Evolutionary conservation across 1,140 invertebrate genomes (phyloP), one percentile per base, ranked within the genome.

Genomic region (Drosophila nasuta): DNA sequence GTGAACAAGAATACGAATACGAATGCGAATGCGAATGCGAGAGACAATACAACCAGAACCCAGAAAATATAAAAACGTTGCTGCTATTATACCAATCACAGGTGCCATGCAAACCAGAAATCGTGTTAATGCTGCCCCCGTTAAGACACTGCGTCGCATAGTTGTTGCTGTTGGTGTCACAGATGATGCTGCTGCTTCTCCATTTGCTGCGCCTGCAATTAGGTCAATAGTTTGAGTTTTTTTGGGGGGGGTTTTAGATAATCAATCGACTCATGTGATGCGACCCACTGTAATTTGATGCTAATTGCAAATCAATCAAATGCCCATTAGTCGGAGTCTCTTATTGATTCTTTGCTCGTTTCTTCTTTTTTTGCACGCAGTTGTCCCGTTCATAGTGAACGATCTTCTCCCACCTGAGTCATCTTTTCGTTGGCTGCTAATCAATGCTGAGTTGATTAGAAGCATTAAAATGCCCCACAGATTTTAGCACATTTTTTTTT

Each of bases 71-170:
- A 48, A 5, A 48, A 48, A 35, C 33, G 5, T 2, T 8, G 35
- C 8, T 38, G 10, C 8, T 41, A 8, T 13, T 49, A 46, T 92
- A 92, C 91, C 91, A 86, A 92, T 91, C 48, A 92, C 91, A 58
- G 91, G 91, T 73, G 91, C 91, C 91, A 92, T 92, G 69, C 91
- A 92, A 79, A 91, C 87, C 81, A 92, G 75, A 78, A 92, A 92
- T 54, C 91, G 78, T 48, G 91, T 91, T 78, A 92, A 75, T 43
- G 91, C 77, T 49, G 91, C 86, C 66, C 87, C 90, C 35, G 83
- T 86, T 70, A 75, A 67, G 65, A 66, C 60, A 69, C 66, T 43
- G n/a, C 56, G 65, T n/a, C 45, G 10, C 33, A 62, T 46, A 59
- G 70, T 35, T 59, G 76, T 28, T 15, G 13, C 20, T 56, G 30